Conservation (phyloP, 1,140 invertebrate species). For the Lerema accius region DNA sequence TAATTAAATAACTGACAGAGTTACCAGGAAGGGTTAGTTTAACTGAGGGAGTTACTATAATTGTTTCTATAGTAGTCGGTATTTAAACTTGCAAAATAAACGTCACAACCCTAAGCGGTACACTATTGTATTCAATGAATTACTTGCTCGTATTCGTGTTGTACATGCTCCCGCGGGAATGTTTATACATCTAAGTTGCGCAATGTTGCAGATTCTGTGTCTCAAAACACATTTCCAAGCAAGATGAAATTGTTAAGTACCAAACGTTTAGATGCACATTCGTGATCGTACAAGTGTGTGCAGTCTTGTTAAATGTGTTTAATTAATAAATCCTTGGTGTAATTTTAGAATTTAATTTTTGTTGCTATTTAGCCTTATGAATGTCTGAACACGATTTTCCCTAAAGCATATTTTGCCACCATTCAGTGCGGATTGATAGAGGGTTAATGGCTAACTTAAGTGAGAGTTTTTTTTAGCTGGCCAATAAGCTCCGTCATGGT, state of each 20-base stretch:
- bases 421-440: too few relatives aligned
- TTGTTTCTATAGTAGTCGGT: slow-evolving; percentile 1
- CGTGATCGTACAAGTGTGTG: slow-evolving; percentile 7
- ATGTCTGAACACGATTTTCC: too few relatives aligned
- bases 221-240: slow-evolving; percentile 25
- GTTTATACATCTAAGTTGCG: slow-evolving; percentile 32
- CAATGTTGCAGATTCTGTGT: slow-evolving; percentile 27
- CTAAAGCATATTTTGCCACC: too few relatives aligned
- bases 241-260: slow-evolving; percentile 28
- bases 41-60: too few relatives aligned
- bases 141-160: background rate
- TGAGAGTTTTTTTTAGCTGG: too few relatives aligned
- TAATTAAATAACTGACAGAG: too few relatives aligned
- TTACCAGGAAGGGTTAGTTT: too few relatives aligned
- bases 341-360: too few relatives aligned
- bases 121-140: slow-evolving; percentile 30
- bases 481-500: too few relatives aligned
- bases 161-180: slow-evolving; percentile 26
- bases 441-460: too few relatives aligned
- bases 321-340: too few relatives aligned
- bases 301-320: slow-evolving; percentile 6
- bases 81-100: slow-evolving; percentile 1
- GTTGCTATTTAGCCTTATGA: too few relatives aligned
- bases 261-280: slow-evolving; percentile 15
- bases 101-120: slow-evolving; percentile 26